Evolutionary conservation across 2,113 vertebrate genomes (phyloP).

Genomic region (Cromileptes altivelis): DNA sequence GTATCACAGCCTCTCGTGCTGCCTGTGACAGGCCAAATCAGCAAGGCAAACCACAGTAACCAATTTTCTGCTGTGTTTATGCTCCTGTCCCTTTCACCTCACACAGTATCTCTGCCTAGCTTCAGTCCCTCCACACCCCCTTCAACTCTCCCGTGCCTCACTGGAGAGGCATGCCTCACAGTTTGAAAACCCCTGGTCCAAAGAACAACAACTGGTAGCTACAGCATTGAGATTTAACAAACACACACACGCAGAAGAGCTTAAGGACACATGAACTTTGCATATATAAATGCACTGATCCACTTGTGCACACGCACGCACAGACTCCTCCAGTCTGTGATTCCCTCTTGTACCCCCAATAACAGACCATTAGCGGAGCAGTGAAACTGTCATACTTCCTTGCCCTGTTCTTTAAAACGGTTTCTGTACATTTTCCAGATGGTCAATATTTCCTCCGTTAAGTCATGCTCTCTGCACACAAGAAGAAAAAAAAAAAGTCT

Average conservation of each 20-base stretch:
- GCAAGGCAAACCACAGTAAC: not conserved
- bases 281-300: slow-evolving; percentile 1
- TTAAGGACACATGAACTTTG: not conserved
- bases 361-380: slow-evolving; percentile 41
- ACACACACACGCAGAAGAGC: not conserved
- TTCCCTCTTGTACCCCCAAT: slow-evolving; percentile 33
- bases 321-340: slow-evolving; percentile 12
- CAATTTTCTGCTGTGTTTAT: not conserved
- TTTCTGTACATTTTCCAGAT: slow-evolving; percentile 75
- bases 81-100: not conserved
- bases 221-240: slow-evolving; percentile 24
- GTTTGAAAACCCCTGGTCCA: not conserved
- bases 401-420: slow-evolving; percentile 46
- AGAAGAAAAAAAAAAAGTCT: slow-evolving; percentile 26
- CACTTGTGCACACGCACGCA: slow-evolving; percentile 1
- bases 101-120: not conserved
- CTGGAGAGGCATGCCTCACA: not conserved
- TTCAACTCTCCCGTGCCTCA: not conserved
- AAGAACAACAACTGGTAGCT: slow-evolving; percentile 41
- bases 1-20: not conserved
- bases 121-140: not conserved
- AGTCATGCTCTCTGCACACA: slow-evolving; percentile 45
- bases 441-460: slow-evolving; percentile 73
- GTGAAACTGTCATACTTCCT: slow-evolving; percentile 51
- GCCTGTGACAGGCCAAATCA: not conserved